These are phyloP conservation scores for Sclerodermus sp. DNA, from an alignment of 2,888 invertebrate genomes.

Conservation along the genomic window DNA sequence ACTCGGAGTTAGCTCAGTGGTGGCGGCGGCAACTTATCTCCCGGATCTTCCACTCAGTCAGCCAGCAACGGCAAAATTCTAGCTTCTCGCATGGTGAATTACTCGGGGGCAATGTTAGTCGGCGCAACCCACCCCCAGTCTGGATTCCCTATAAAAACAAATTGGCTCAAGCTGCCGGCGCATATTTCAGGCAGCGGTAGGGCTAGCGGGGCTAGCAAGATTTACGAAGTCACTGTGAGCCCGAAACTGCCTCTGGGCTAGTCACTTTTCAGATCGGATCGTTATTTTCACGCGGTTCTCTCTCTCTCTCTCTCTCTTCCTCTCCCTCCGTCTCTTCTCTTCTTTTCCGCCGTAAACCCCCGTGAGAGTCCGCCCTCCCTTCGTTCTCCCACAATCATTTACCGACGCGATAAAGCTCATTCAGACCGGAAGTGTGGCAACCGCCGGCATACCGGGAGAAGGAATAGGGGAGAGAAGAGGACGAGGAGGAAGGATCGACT, in stretches of 20 bases:
- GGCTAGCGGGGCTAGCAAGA: too few relatives aligned
- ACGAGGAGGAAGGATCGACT: not conserved
- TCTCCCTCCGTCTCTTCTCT: too few relatives aligned
- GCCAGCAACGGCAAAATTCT: conserved; percentile 16
- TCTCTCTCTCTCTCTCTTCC: too few relatives aligned
- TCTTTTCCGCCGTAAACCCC: too few relatives aligned
- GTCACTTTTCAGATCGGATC: too few relatives aligned
- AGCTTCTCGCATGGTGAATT: conserved; percentile 28
- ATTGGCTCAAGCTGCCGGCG: conserved; percentile 22
- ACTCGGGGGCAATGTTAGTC: conserved; percentile 29
- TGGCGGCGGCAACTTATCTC: not conserved
- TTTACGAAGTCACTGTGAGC: too few relatives aligned
- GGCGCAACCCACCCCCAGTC: not conserved
- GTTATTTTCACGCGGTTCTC: too few relatives aligned
- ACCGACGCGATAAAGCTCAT: not conserved
- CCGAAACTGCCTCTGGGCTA: too few relatives aligned
- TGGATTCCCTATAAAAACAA: conserved; percentile 39
- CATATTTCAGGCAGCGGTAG: too few relatives aligned
- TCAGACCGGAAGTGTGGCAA: not conserved
- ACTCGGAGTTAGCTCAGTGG: too few relatives aligned
- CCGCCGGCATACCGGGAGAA: not conserved
- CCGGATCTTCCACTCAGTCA: conserved; percentile 15
- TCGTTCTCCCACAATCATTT: too few relatives aligned
- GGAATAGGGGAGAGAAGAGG: not conserved
- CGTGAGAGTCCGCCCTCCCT: too few relatives aligned